Evolutionary conservation across 2,888 invertebrate genomes (phyloP), one percentile per base, ranked within the genome.

Genomic region (Toxonevra muliebris): DNA sequence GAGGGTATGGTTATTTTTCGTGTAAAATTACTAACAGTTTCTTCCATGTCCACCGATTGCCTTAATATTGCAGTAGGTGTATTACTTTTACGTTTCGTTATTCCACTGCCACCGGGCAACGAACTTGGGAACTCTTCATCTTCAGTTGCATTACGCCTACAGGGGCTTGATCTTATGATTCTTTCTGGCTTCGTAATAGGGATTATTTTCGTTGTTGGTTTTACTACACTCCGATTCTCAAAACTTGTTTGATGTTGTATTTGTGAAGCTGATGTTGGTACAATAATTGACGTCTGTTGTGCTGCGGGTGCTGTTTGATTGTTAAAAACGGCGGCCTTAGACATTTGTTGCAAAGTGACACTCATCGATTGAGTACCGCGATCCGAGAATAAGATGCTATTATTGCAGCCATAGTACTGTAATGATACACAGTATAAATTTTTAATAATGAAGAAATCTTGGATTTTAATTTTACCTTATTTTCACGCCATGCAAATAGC

Each of bases 401-500:
- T 30, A 30, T 30, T 30, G 30, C 30, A 30, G 7, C 7, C 30
- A 30, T 30, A 2, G 7, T 30, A 7, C 30, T 30, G 30, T 30
- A 30, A 30, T 30, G 7, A 30, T 30, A 30, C 2, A 30, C 30
- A 30, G 30, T 30, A 4, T 4, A 30, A 30, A 30, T 30, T 30
- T 4, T 2, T 7, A 55, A 55, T 2, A 55, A 20, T 13, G 30
- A 41, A 58, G n/a, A 15, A 58, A 17, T n/a, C n/a, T 17, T 43
- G 3, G 10, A 52, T 30, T 30, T 30, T 13, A 15, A 12, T 19
- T 53, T 63, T 55, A 75, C 75, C 68, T 73, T 71, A 59, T 75
- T 72, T 13, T 71, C 65, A 0, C 74, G 65, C 75, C 75, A 75
- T 11, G 63, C 66, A 59, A 73, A 73, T 9, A 75, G 64, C 57